Percentiles rank a stretch among this genome's conserved stretches.
phyloP scores from a whole-genome alignment of 2,797 vertebrate genomes.

The Tragopan temminckii region DNA sequence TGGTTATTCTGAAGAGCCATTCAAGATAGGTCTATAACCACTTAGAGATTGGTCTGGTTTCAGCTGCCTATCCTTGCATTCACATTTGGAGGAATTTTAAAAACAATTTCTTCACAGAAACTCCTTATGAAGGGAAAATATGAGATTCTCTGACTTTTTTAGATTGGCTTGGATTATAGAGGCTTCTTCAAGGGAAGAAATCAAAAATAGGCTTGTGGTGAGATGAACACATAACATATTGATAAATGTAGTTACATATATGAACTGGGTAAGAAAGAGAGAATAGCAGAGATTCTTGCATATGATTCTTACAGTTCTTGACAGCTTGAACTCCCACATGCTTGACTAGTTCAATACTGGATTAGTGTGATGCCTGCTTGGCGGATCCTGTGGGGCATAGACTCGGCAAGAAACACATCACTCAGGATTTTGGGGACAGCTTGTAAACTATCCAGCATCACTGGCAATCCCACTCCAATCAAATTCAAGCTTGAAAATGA shows the following conservation, averaged over 20 bases:
- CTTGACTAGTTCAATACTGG: conserved; percentile 77
- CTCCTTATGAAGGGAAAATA: not conserved
- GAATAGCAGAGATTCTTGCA: conserved; percentile 38
- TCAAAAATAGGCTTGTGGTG: conserved; percentile 25
- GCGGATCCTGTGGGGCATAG: conserved; percentile 61
- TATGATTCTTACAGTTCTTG: conserved; percentile 71
- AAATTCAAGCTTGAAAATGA: not conserved
- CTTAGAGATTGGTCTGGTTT: not conserved
- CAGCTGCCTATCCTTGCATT: not conserved
- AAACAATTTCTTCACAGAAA: not conserved
- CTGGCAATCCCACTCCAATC: conserved; percentile 41
- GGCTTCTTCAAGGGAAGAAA: conserved; percentile 38
- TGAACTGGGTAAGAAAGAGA: conserved; percentile 53
- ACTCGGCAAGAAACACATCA: conserved; percentile 51
- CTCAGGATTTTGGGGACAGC: conserved; percentile 59
- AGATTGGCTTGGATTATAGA: conserved; percentile 16
- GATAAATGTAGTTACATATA: conserved; percentile 66
- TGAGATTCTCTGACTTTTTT: conserved; percentile 11
- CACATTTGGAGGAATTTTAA: not conserved
- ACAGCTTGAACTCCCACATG: conserved; percentile 69
- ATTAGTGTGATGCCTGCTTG: conserved; percentile 83
- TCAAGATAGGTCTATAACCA: not conserved
- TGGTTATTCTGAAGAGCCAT: not conserved
- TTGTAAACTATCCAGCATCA: conserved; percentile 56
- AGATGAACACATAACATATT: conserved; percentile 45